phyloP scores from a whole-genome alignment of 2,888 invertebrate species.

The Erannis defoliaria region DNA sequence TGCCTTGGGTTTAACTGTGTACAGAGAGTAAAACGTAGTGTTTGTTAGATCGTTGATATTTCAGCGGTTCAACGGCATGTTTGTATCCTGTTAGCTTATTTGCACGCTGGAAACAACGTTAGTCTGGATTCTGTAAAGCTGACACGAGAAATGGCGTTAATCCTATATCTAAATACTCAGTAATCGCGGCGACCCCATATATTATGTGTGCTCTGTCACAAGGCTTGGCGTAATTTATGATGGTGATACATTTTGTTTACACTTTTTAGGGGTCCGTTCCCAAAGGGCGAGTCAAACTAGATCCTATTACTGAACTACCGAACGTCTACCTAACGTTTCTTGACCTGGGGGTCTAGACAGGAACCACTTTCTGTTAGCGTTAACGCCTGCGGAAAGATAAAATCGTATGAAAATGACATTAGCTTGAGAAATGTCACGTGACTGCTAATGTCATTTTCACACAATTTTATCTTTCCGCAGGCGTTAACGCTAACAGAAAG shows the following conservation, averaged over 20 bases:
- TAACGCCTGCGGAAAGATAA: too few species aligned
- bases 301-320: too few species aligned
- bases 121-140: conserved; percentile 68
- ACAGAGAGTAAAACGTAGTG: background rate
- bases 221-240: conserved; percentile 23
- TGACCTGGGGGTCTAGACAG: too few species aligned
- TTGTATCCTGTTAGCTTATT: conserved; percentile 56
- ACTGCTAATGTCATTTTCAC: too few species aligned
- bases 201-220: conserved; percentile 29
- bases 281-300: too few species aligned
- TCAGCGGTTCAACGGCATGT: conserved; percentile 20
- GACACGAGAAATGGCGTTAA: conserved; percentile 75
- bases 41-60: conserved; percentile 1
- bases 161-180: conserved; percentile 72
- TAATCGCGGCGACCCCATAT: conserved; percentile 55
- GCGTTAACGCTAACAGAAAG: too few species aligned
- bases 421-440: too few species aligned
- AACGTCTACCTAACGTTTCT: too few species aligned
- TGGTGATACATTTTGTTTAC: conserved; percentile 7
- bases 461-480: too few species aligned
- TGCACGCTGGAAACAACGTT: conserved; percentile 62
- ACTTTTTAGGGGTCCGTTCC: background rate
- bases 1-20: background rate
- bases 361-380: too few species aligned
- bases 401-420: too few species aligned